A percentile compares a stretch with the other conserved stretches of the same genome.
phyloP scores from a whole-genome alignment of 1,140 invertebrate species.

The Orchestia grillus region DNA sequence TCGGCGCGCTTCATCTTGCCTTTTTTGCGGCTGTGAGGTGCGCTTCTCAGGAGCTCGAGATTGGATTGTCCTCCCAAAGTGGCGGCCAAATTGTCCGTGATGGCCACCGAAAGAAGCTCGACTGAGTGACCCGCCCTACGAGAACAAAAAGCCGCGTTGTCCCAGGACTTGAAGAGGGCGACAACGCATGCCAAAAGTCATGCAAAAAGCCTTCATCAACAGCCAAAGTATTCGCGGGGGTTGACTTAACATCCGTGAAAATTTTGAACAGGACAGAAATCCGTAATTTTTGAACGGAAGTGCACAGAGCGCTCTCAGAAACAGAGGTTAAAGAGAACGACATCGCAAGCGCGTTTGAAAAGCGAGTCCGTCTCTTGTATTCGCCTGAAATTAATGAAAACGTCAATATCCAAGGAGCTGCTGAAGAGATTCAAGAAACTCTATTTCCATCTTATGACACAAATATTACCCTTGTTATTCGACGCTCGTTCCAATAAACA shows the following conservation, averaged over 20 bases:
- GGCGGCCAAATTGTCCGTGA: background rate
- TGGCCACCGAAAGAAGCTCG: background rate
- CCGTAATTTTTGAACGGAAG: background rate
- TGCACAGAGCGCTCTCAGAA: background rate
- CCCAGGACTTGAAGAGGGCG: background rate
- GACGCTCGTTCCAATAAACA: no score
- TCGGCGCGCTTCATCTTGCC: background rate
- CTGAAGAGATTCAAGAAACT: no score
- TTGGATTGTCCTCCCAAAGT: conserved; percentile 7
- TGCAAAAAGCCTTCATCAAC: background rate
- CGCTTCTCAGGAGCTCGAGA: background rate
- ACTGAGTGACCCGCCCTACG: background rate
- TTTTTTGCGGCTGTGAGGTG: background rate
- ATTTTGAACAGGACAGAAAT: background rate
- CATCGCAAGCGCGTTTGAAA: no score
- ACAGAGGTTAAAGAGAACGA: background rate
- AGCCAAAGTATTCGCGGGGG: background rate
- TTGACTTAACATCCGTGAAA: background rate
- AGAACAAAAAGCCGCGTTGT: background rate
- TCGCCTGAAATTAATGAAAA: no score
- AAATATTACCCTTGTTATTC: no score
- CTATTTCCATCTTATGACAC: no score
- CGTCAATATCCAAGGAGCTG: no score
- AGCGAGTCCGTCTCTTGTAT: no score
- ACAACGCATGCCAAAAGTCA: background rate